phyloP scores from a whole-genome alignment of 1,140 invertebrate species.

The Nixonia krombeini region DNA sequence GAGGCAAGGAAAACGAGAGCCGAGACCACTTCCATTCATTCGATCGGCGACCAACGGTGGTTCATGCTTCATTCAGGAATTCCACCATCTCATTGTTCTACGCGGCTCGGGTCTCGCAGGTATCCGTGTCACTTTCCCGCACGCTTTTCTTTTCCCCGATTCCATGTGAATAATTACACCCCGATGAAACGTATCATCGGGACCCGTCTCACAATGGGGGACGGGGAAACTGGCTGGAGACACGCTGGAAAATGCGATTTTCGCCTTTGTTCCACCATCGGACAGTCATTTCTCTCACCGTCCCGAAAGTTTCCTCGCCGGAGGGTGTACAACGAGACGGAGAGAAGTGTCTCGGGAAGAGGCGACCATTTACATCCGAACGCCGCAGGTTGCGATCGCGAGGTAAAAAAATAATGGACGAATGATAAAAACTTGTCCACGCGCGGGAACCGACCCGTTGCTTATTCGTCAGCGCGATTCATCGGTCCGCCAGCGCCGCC shows the following conservation, averaged over 20 bases:
- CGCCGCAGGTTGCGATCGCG: too few relatives aligned
- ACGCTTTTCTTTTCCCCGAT: constrained; percentile 6
- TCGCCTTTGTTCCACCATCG: too few relatives aligned
- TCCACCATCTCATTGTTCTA: constrained; percentile 52
- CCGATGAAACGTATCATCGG: constrained; percentile 14
- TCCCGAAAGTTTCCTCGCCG: too few relatives aligned
- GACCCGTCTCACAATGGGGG: constrained; percentile 13
- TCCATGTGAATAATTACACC: constrained; percentile 21
- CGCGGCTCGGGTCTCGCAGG: constrained; percentile 22
- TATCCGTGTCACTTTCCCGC: constrained; percentile 23
- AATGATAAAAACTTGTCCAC: too few relatives aligned
- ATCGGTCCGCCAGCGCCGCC: constrained; percentile 6
- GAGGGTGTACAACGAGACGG: too few relatives aligned
- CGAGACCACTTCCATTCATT: constrained; percentile 52
- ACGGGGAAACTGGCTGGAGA: too few relatives aligned
- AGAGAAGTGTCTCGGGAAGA: too few relatives aligned
- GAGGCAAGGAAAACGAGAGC: constrained; percentile 48
- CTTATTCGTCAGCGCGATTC: not conserved
- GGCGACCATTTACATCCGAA: too few relatives aligned
- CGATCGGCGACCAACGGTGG: constrained; percentile 46
- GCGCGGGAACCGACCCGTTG: too few relatives aligned
- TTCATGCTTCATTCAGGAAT: constrained; percentile 56
- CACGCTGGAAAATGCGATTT: too few relatives aligned
- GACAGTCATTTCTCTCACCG: too few relatives aligned
- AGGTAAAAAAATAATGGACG: too few relatives aligned